A percentile compares a stretch with the other conserved stretches of the same genome.
Conservation (phyloP, 2,113 vertebrate species). For the Struthidea cinerea region DNA sequence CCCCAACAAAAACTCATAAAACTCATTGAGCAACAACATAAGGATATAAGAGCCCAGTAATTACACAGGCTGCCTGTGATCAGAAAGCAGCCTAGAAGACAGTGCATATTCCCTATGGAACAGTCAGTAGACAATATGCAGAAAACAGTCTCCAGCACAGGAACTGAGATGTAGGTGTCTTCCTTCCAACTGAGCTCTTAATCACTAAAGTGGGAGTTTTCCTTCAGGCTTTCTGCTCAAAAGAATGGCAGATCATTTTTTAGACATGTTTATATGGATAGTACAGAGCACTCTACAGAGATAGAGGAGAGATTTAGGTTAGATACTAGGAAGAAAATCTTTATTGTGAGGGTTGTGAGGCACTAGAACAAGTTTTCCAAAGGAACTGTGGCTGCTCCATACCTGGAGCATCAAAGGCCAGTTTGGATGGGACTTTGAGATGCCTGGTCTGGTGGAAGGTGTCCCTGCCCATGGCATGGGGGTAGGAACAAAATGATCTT, state of each 20-base stretch:
- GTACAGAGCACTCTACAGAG: neutral
- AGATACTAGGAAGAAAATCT: neutral
- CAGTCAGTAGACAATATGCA: neutral
- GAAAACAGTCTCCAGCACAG: neutral
- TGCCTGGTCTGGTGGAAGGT: neutral
- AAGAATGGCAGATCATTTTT: neutral
- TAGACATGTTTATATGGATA: neutral
- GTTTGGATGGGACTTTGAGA: neutral
- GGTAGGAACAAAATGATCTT: rapidly evolving
- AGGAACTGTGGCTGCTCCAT: neutral
- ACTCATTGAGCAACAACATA: neutral
- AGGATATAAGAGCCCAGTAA: neutral
- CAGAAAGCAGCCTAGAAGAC: neutral
- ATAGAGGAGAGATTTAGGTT: neutral
- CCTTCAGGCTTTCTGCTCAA: neutral
- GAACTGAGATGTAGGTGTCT: neutral
- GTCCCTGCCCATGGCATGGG: no score
- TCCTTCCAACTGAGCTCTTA: neutral
- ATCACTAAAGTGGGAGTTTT: neutral
- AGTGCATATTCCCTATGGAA: neutral
- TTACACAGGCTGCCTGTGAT: neutral
- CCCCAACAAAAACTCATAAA: neutral
- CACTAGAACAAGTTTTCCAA: neutral
- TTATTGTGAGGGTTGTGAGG: neutral
- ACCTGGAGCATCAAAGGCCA: neutral